phyloP scores from a whole-genome alignment of 2,797 vertebrate species.

The Xenopus petersii region DNA sequence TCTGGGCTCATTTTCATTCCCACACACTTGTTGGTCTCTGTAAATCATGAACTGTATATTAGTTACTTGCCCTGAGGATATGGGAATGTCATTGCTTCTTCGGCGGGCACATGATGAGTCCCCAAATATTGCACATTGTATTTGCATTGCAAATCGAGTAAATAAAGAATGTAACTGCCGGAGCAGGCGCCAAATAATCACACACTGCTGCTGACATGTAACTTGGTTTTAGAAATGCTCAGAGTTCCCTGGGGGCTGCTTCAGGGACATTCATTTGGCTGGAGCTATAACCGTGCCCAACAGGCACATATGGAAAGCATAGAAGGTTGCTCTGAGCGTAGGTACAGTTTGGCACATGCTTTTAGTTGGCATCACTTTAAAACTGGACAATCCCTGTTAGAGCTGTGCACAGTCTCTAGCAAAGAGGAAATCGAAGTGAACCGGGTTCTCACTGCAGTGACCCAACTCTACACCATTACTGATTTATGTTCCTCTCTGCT shows the following conservation, averaged over 20 bases:
- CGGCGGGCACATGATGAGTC: slow-evolving; percentile 13
- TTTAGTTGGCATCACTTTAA: too few relatives aligned
- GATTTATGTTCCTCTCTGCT: too few relatives aligned
- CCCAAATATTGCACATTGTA: slow-evolving; percentile 24
- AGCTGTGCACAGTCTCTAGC: too few relatives aligned
- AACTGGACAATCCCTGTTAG: too few relatives aligned
- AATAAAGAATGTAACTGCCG: slow-evolving; percentile 8
- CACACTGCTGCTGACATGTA: background rate
- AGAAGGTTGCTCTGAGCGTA: background rate
- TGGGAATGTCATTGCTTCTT: slow-evolving; percentile 9
- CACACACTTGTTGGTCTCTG: background rate
- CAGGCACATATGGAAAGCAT: background rate
- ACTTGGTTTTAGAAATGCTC: background rate
- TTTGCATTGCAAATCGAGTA: slow-evolving; percentile 41
- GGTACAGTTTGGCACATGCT: background rate
- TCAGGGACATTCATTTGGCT: background rate
- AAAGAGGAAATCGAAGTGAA: too few relatives aligned
- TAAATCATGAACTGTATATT: slow-evolving; percentile 2
- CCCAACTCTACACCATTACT: too few relatives aligned
- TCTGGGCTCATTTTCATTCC: background rate
- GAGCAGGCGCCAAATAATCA: background rate
- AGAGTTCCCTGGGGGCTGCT: background rate
- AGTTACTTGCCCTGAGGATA: slow-evolving; percentile 16
- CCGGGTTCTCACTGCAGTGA: too few relatives aligned
- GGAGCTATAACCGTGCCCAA: background rate